Evolutionary conservation across 2,113 vertebrate genomes (phyloP).

Genomic region (Lasiurus borealis): DNA sequence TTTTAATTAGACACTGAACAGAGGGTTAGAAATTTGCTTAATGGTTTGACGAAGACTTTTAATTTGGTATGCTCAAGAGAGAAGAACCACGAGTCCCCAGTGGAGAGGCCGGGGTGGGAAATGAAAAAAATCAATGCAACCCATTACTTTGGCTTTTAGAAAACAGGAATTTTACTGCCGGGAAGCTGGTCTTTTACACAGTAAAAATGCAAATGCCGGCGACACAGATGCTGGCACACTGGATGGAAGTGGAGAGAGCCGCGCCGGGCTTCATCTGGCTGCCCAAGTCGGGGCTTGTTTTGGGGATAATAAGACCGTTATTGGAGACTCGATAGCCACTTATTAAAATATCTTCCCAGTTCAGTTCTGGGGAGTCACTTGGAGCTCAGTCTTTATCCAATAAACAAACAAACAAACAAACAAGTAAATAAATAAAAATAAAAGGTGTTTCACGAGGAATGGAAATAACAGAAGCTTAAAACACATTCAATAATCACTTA

Average conservation of each 20-base stretch:
- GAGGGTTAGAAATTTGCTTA: slow-evolving; percentile 81
- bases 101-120: slow-evolving; percentile 81
- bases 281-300: slow-evolving; percentile 75
- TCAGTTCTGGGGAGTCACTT: slow-evolving; percentile 65
- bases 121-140: slow-evolving; percentile 79
- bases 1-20: slow-evolving; percentile 77
- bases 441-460: slow-evolving; percentile 71
- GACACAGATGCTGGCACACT: slow-evolving; percentile 86
- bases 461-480: slow-evolving; percentile 78
- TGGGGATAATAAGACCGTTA: slow-evolving; percentile 80
- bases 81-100: slow-evolving; percentile 80
- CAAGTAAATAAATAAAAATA: background rate
- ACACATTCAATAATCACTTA: slow-evolving; percentile 81
- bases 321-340: slow-evolving; percentile 82
- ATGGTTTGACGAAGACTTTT: slow-evolving; percentile 87
- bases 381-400: slow-evolving; percentile 55
- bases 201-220: slow-evolving; percentile 90
- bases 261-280: slow-evolving; percentile 82
- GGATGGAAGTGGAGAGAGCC: slow-evolving; percentile 76
- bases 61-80: slow-evolving; percentile 86
- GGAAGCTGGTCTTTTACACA: slow-evolving; percentile 81
- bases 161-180: slow-evolving; percentile 78
- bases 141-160: slow-evolving; percentile 81
- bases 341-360: slow-evolving; percentile 68
- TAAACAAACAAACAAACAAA: background rate